Conservation (phyloP, 2,888 invertebrate genomes). For the Hecatera dysodea region DNA sequence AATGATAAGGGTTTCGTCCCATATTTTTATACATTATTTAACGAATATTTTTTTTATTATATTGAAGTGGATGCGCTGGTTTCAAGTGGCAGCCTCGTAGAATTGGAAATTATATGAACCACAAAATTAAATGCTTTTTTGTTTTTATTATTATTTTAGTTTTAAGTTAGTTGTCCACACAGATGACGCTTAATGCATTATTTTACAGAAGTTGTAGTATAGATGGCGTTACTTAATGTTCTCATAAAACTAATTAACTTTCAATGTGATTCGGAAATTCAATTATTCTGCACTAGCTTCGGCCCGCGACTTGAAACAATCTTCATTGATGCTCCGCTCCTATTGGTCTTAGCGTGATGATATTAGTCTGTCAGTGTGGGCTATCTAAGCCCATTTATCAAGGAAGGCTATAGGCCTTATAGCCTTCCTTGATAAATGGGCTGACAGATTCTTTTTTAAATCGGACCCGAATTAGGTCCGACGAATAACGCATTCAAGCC, state of each 20-base stretch:
- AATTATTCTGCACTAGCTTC: conserved; percentile 2
- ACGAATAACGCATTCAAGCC: too few relatives aligned
- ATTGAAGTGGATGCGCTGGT: conserved; percentile 43
- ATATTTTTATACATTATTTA: conserved; percentile 67
- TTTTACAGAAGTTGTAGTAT: conserved; percentile 24
- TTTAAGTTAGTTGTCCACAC: conserved; percentile 17
- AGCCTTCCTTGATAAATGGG: too few relatives aligned
- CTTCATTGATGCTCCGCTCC: too few relatives aligned
- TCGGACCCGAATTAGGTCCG: too few relatives aligned
- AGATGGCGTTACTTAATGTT: conserved; percentile 49
- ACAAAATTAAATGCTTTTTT: conserved; percentile 34
- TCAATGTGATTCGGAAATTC: not conserved
- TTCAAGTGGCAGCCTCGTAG: conserved; percentile 41
- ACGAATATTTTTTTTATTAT: conserved; percentile 52
- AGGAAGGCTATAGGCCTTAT: too few relatives aligned
- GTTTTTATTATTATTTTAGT: conserved; percentile 53
- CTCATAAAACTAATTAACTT: not conserved
- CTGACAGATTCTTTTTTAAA: too few relatives aligned
- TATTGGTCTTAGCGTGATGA: too few relatives aligned
- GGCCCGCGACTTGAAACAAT: too few relatives aligned
- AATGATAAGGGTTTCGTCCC: conserved; percentile 54
- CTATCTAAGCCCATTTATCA: too few relatives aligned
- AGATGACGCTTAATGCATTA: conserved; percentile 48
- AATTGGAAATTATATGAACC: conserved; percentile 60
- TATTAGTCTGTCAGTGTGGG: too few relatives aligned